Base-by-base conservation (phyloP, 2,113 vertebrate genomes). In the Oceanodroma tethys region DNA sequence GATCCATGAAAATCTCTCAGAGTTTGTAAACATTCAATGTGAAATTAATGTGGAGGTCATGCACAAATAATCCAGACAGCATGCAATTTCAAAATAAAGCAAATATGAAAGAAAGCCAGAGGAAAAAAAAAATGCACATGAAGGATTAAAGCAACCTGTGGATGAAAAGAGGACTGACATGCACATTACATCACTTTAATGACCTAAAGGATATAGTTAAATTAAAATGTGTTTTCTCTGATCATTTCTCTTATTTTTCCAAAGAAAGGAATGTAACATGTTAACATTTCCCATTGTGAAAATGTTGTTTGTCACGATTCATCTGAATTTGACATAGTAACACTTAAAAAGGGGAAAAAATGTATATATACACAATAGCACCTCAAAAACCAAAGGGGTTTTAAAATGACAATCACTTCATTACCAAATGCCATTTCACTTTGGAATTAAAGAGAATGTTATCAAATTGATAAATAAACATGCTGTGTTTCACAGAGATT, bases 41-140 rank as follows among this genome's bases (percentile, higher is more conserved):
- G 92, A 97, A 98, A 96, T 96, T 93, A 97, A 71, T 8, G 40
- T 90, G 93, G 75, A 92, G 86, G n/a, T 94, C 98, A 98, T 98
- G 98, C 98, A 97, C 92, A 97, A 97, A 95, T 85, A 93, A 97
- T 75, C 78, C 53, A 95, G 53, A 95, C 48, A 86, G 93, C 98
- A 98, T 98, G 98, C 98, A 90, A 66, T 95, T 97, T 97, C 56
- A 84, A 96, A 97, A 97, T 81, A 97, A 95, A 86, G 97, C 96
- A 95, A 97, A 96, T 88, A 90, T 79, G 91, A 97, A 86, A 94
- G 72, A 97, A 98, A 98, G 97, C 95, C 88, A 97, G 86, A 94
- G 75, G 63, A n/a, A 78, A 81, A 96, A 80, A 96, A 75, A 91
- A 53, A 93, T 42, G 90, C 80, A 94, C 50, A 88, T 66, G 81